Percentiles rank a stretch among this genome's conserved stretches.
phyloP scores from a whole-genome alignment of 2,888 invertebrate genomes.

The Agrilus biguttatus region DNA sequence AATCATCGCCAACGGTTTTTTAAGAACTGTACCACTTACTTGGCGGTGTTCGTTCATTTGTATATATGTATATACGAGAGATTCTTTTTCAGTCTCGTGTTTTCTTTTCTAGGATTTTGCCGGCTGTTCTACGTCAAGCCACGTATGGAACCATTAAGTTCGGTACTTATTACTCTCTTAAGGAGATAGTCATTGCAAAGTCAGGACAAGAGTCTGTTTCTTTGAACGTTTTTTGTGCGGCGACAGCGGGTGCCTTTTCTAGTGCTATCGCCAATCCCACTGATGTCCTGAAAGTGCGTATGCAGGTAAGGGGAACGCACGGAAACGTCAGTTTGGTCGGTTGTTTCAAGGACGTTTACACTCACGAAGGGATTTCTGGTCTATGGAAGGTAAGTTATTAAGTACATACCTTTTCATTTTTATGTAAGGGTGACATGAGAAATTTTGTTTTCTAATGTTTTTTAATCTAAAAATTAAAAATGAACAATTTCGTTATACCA shows the following conservation, averaged over 20 bases:
- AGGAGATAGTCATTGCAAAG: constrained; percentile 48
- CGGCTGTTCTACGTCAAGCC: constrained; percentile 82
- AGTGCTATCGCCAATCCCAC: constrained; percentile 94
- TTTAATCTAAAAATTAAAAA: too few species aligned
- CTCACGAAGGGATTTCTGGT: constrained; percentile 68
- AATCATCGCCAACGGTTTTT: too few species aligned
- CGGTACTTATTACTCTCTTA: constrained; percentile 85
- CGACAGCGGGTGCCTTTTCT: constrained; percentile 74
- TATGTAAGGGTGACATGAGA: too few species aligned
- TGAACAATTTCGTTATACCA: too few species aligned
- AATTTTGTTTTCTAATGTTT: too few species aligned
- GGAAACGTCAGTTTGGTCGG: constrained; percentile 43
- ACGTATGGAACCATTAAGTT: constrained; percentile 95
- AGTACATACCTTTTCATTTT: too few species aligned
- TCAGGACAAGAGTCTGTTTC: constrained; percentile 41
- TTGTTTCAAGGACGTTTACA: constrained; percentile 74
- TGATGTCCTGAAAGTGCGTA: constrained; percentile 88
- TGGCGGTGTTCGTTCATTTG: too few species aligned
- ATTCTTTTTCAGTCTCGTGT: not conserved
- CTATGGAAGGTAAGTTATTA: constrained; percentile 76
- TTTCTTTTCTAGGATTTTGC: constrained; percentile 58
- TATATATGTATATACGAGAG: too few species aligned
- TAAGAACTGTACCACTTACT: too few species aligned
- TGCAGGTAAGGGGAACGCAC: constrained; percentile 63
- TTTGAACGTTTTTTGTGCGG: constrained; percentile 68